Evolutionary conservation across 2,888 invertebrate species (phyloP).

Genomic region (Sceliomorpha sp.): DNA sequence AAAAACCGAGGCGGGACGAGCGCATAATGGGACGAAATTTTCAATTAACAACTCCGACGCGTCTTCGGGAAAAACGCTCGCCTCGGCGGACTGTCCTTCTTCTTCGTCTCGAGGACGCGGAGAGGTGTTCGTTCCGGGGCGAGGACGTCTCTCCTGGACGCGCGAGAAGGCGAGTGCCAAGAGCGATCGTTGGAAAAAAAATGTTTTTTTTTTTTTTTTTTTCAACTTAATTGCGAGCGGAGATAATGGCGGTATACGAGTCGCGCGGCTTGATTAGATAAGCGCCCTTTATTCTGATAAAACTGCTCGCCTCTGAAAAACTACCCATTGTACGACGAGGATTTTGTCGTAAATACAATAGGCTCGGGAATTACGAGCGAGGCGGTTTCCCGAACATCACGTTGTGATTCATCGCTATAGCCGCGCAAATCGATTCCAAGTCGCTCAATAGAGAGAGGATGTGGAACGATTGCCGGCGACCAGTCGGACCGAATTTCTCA

Average conservation of each 20-base stretch:
- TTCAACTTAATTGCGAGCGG: slow-evolving; percentile 39
- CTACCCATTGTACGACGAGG: slow-evolving; percentile 39
- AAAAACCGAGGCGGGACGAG: slow-evolving; percentile 40
- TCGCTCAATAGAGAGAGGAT: slow-evolving; percentile 52
- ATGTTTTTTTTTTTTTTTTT: too few relatives aligned
- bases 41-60: slow-evolving; percentile 30
- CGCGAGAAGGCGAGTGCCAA: slow-evolving; percentile 29
- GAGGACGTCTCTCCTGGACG: too few relatives aligned
- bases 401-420: slow-evolving; percentile 49
- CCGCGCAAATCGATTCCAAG: slow-evolving; percentile 54
- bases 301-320: slow-evolving; percentile 40
- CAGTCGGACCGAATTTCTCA: slow-evolving; percentile 48
- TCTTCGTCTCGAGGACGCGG: too few relatives aligned
- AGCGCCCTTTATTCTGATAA: slow-evolving; percentile 49
- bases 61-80: slow-evolving; percentile 15
- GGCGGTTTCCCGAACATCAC: slow-evolving; percentile 53
- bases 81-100: too few relatives aligned
- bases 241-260: slow-evolving; percentile 35
- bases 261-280: slow-evolving; percentile 50
- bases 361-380: slow-evolving; percentile 52
- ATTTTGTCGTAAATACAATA: slow-evolving; percentile 58
- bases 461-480: slow-evolving; percentile 31
- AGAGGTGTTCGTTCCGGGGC: too few relatives aligned
- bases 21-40: slow-evolving; percentile 25
- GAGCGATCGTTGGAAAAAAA: slow-evolving; percentile 13